Evolutionary conservation across 2,113 vertebrate species (phyloP).

Genomic region (Daphoenositta chrysoptera): DNA sequence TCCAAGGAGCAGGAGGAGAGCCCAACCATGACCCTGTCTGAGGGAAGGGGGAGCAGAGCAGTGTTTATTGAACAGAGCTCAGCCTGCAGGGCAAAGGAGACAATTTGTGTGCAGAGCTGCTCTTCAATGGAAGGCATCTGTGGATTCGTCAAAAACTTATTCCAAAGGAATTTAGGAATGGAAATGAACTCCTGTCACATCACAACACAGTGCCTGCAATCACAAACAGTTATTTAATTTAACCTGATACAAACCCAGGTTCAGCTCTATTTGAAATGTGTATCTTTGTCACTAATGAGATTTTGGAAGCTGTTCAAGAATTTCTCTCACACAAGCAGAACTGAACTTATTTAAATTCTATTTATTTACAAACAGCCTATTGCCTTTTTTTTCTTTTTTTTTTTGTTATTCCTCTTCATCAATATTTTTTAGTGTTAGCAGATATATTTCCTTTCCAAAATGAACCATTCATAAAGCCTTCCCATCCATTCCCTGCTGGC

Average conservation of each 20-base stretch:
- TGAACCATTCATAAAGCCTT: neutral
- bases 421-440: neutral
- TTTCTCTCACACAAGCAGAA: neutral
- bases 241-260: neutral
- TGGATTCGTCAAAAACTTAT: neutral
- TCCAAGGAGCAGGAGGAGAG: neutral
- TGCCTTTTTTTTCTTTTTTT: neutral
- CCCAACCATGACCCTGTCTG: neutral
- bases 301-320: neutral
- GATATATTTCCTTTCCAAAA: neutral
- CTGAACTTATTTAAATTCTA: neutral
- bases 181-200: conserved; percentile 9
- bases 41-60: neutral
- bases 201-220: neutral
- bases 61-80: neutral
- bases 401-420: neutral
- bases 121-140: neutral
- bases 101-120: neutral
- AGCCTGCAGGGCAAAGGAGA: neutral
- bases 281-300: neutral
- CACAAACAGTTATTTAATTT: conserved; percentile 7
- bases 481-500: neutral
- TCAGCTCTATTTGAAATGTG: neutral
- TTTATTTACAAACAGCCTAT: neutral
- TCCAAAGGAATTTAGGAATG: conserved; percentile 1